These are phyloP conservation scores for Spodoptera exigua DNA, from an alignment of 2,888 invertebrate genomes.

Conservation along the genomic window DNA sequence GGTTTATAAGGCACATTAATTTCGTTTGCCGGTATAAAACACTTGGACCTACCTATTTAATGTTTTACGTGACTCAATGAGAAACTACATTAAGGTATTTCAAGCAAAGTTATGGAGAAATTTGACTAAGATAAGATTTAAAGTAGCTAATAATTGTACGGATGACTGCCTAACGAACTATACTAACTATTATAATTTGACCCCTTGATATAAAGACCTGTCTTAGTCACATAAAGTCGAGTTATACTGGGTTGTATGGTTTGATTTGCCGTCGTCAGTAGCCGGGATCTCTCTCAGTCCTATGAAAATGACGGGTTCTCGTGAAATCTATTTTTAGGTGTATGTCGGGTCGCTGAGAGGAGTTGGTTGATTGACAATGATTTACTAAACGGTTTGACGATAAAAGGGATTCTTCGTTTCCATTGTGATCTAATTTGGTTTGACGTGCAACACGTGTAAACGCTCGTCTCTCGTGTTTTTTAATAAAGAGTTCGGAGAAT, in stretches of 20 bases:
- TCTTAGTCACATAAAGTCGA: too few relatives aligned
- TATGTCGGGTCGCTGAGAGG: slow-evolving; percentile 10
- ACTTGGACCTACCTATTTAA: slow-evolving; percentile 40
- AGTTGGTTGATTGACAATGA: slow-evolving; percentile 46
- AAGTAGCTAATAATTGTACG: slow-evolving; percentile 13
- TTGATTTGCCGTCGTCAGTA: too few relatives aligned
- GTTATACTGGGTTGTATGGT: too few relatives aligned
- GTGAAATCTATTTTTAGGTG: slow-evolving; percentile 34
- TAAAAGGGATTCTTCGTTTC: slow-evolving; percentile 26
- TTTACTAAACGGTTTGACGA: slow-evolving; percentile 37
- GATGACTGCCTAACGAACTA: not conserved
- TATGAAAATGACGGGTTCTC: slow-evolving; percentile 19
- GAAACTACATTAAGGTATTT: slow-evolving; percentile 47
- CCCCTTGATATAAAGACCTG: too few relatives aligned
- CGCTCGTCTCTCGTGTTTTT: too few relatives aligned
- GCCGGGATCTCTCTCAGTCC: not conserved
- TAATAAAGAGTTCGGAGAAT: too few relatives aligned
- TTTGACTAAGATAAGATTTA: slow-evolving; percentile 30
- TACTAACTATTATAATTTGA: too few relatives aligned
- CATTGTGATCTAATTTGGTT: slow-evolving; percentile 21
- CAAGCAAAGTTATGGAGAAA: slow-evolving; percentile 28
- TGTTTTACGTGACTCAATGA: slow-evolving; percentile 46
- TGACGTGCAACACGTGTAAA: not conserved
- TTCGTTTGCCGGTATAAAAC: slow-evolving; percentile 39
- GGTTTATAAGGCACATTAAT: slow-evolving; percentile 47